phyloP scores from a whole-genome alignment of 2,113 vertebrate genomes.

The Asarcornis scutulata region DNA sequence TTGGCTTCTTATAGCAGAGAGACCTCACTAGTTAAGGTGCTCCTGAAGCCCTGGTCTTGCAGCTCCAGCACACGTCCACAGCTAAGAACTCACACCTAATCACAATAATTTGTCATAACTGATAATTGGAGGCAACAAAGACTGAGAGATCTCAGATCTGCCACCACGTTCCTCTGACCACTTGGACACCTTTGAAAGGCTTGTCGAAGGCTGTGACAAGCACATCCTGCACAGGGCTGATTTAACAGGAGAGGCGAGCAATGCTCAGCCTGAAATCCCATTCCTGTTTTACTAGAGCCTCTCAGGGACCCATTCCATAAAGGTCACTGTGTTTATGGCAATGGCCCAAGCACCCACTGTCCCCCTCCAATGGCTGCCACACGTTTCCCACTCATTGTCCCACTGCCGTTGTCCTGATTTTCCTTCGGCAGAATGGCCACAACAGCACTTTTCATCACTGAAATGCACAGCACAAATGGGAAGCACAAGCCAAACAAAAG shows the following conservation, averaged over 20 bases:
- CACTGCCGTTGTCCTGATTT: background rate
- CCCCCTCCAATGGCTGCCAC: background rate
- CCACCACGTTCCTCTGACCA: background rate
- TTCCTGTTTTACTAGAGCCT: background rate
- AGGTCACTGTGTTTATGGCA: background rate
- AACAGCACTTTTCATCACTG: slow-evolving; percentile 62
- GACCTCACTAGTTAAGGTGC: too few relatives aligned
- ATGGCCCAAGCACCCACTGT: background rate
- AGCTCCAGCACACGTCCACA: background rate
- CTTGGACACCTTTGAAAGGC: fast-evolving
- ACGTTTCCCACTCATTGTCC: background rate
- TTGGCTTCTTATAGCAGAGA: background rate
- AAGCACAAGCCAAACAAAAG: slow-evolving; percentile 72
- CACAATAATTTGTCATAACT: background rate
- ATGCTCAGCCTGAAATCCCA: background rate
- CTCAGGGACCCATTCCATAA: background rate
- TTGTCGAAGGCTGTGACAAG: background rate
- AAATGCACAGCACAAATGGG: slow-evolving; percentile 49
- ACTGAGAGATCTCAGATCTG: background rate
- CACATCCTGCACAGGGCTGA: fast-evolving
- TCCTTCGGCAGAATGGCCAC: slow-evolving; percentile 56
- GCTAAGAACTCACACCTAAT: background rate
- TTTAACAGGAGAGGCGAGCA: background rate
- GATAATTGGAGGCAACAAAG: background rate
- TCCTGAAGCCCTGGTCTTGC: background rate